Conservation (phyloP, 2,113 vertebrate genomes). For the Tympanuchus pallidicinctus region DNA sequence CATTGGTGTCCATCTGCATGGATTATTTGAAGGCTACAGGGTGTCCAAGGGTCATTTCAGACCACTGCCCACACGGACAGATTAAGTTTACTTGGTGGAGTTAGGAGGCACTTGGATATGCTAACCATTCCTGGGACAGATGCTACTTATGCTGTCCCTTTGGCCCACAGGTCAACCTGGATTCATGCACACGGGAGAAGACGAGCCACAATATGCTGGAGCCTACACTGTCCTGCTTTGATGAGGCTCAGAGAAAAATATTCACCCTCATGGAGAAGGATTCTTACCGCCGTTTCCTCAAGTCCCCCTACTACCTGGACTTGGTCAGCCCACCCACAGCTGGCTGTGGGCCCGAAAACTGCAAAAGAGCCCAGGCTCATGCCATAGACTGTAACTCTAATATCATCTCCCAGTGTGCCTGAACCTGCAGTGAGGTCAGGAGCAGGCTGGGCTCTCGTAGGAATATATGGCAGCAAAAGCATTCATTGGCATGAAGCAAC, state of each 20-base stretch:
- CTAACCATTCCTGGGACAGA: not conserved
- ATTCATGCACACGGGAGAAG: slow-evolving; percentile 86
- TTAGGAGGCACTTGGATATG: accelerated
- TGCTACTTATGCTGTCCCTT: not conserved
- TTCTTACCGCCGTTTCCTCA: slow-evolving; percentile 93
- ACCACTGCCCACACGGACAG: not conserved
- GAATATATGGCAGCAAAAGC: slow-evolving; percentile 25
- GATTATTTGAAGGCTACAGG: not conserved
- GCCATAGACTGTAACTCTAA: slow-evolving; percentile 72
- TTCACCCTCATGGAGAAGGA: slow-evolving; percentile 95
- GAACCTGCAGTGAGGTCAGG: slow-evolving; percentile 8
- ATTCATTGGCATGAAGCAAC: slow-evolving; percentile 60
- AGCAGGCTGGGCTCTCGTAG: not conserved
- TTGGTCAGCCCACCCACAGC: slow-evolving; percentile 69
- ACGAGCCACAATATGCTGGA: slow-evolving; percentile 83
- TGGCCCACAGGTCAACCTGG: slow-evolving; percentile 90
- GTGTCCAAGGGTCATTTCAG: not conserved
- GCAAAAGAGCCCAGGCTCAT: slow-evolving; percentile 59
- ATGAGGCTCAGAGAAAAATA: slow-evolving; percentile 90
- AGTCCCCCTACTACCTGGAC: slow-evolving; percentile 89
- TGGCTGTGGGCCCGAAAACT: slow-evolving; percentile 45
- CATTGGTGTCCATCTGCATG: not conserved
- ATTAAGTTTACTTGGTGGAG: not conserved
- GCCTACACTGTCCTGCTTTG: slow-evolving; percentile 87
- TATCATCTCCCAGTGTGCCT: slow-evolving; percentile 72